Conservation (phyloP, 2,888 invertebrate species). For the Odontocerum albicorne region DNA sequence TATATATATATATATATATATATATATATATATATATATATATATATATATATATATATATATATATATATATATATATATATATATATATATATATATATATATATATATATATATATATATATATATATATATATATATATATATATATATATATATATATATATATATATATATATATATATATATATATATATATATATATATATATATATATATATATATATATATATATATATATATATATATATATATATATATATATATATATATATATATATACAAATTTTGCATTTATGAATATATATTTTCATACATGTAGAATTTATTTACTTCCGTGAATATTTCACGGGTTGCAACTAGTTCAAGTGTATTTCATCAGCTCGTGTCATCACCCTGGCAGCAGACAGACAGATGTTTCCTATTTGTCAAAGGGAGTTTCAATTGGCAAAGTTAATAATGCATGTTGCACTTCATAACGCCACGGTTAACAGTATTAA, state of each 20-base stretch:
- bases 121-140: neutral
- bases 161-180: neutral
- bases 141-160: constrained; percentile 1
- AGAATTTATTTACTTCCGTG: no score
- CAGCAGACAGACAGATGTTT: no score
- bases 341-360: no score
- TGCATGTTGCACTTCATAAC: no score
- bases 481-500: no score
- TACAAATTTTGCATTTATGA: neutral
- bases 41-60: no score
- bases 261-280: constrained; percentile 1
- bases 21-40: no score
- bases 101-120: neutral
- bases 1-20: neutral
- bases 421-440: no score
- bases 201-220: constrained; percentile 1
- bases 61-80: neutral
- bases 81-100: neutral
- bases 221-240: neutral
- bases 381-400: no score
- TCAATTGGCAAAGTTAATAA: no score
- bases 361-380: no score
- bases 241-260: neutral
- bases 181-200: constrained; percentile 1
- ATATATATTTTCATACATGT: no score